Conservation (phyloP, 2,113 vertebrate genomes). For the Martes martes region DNA sequence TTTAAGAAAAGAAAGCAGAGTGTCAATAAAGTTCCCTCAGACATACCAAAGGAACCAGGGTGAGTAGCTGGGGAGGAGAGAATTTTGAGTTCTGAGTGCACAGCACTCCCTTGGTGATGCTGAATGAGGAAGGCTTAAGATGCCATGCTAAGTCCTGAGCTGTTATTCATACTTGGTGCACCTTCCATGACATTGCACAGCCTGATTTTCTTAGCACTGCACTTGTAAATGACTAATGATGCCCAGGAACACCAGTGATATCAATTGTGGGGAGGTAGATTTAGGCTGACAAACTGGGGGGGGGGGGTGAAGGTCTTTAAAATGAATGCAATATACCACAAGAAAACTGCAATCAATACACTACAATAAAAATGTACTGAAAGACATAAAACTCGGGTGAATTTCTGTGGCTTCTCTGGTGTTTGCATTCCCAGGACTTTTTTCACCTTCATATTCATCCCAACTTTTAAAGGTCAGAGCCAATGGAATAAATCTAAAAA, state of each 20-base stretch:
- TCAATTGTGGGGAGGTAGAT: neutral
- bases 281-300: neutral
- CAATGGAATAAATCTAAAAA: neutral
- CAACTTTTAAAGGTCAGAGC: neutral
- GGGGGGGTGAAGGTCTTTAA: neutral
- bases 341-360: neutral
- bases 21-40: neutral
- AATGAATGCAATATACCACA: neutral
- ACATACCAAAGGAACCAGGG: neutral
- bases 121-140: accelerated
- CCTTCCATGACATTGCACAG: too few species aligned
- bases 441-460: neutral
- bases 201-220: neutral
- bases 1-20: constrained; percentile 60
- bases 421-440: neutral
- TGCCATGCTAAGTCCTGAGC: neutral
- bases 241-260: neutral
- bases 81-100: neutral
- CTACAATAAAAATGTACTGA: neutral
- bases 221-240: neutral
- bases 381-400: neutral
- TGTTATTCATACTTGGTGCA: neutral
- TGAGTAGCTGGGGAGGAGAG: neutral
- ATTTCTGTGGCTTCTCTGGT: neutral
- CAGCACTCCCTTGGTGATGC: accelerated